Evolutionary conservation across 2,888 invertebrate species (phyloP).

Genomic region (Hypena proboscidalis): DNA sequence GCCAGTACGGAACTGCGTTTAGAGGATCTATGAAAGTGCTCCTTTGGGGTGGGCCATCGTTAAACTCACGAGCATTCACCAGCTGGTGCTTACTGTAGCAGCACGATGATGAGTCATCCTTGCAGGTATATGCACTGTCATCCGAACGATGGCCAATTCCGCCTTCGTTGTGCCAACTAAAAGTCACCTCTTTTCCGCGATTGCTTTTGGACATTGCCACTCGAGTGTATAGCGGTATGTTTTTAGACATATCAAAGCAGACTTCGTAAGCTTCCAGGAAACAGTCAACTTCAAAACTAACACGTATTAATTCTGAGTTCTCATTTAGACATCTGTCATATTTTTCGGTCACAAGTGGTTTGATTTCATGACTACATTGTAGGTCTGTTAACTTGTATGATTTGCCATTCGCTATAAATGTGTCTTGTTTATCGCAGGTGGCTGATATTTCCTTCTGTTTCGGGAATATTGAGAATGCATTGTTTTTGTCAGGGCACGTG

Average conservation of each 20-base stretch:
- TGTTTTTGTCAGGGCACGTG: conserved; percentile 29
- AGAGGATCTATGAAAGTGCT: conserved; percentile 40
- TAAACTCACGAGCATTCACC: conserved; percentile 35
- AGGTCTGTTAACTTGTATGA: conserved; percentile 33
- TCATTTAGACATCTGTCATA: conserved; percentile 24
- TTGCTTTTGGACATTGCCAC: conserved; percentile 13
- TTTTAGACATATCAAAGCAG: conserved; percentile 32
- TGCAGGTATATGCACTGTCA: conserved; percentile 24
- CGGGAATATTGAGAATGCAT: conserved; percentile 28
- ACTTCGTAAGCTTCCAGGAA: conserved; percentile 38
- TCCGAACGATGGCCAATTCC: conserved; percentile 9
- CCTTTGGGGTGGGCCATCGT: conserved; percentile 29
- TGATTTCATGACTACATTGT: conserved; percentile 24
- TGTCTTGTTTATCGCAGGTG: conserved; percentile 29
- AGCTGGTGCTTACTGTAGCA: conserved; percentile 44
- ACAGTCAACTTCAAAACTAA: conserved; percentile 30
- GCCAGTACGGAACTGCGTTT: conserved; percentile 38
- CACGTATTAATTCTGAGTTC: conserved; percentile 33
- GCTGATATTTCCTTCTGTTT: conserved; percentile 18
- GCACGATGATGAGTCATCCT: conserved; percentile 11
- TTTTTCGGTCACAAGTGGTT: conserved; percentile 20
- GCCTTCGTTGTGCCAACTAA: conserved; percentile 27
- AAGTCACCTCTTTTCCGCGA: neutral
- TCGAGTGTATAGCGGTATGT: conserved; percentile 32
- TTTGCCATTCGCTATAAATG: conserved; percentile 22